A percentile compares a stretch with the other conserved stretches of the same genome.
Evolutionary conservation across 2,797 vertebrate genomes (phyloP).

Genomic region (Coranthus polyacanthus): DNA sequence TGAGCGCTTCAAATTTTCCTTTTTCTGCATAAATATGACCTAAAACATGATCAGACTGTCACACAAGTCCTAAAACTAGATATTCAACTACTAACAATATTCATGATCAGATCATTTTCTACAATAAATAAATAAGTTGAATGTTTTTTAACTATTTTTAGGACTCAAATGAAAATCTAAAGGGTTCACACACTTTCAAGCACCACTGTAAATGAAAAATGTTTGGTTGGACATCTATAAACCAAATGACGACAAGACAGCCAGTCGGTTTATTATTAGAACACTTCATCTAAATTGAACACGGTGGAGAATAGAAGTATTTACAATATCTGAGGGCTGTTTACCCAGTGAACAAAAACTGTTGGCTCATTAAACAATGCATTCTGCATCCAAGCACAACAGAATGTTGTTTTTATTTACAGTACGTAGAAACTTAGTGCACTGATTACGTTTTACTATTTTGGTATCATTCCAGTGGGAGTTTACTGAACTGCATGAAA

Average conservation of each 20-base stretch:
- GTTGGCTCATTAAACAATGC: slow-evolving; percentile 22
- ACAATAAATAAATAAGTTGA: no score
- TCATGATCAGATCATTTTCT: no score
- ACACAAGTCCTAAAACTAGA: no score
- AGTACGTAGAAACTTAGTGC: slow-evolving; percentile 5
- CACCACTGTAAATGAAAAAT: slow-evolving; percentile 3
- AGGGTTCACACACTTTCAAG: no score
- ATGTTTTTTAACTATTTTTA: no score
- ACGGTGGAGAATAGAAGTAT: slow-evolving; percentile 18
- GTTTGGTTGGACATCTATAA: slow-evolving; percentile 27
- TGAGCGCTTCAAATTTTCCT: no score
- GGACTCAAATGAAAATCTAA: no score
- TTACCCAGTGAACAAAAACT: slow-evolving; percentile 16
- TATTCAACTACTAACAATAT: no score
- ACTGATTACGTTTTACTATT: slow-evolving; percentile 18
- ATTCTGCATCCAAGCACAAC: slow-evolving; percentile 5
- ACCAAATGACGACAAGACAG: slow-evolving; percentile 21
- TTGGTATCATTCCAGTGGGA: not conserved
- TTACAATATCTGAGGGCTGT: slow-evolving; percentile 35
- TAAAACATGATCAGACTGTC: no score
- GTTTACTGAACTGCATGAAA: not conserved
- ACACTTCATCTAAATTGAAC: not conserved
- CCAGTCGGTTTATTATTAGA: slow-evolving; percentile 46
- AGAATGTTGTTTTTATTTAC: not conserved
- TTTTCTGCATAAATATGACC: no score